These are phyloP conservation scores for Dorcus hopei DNA, from an alignment of 2,888 invertebrate species.

Conservation along the genomic window DNA sequence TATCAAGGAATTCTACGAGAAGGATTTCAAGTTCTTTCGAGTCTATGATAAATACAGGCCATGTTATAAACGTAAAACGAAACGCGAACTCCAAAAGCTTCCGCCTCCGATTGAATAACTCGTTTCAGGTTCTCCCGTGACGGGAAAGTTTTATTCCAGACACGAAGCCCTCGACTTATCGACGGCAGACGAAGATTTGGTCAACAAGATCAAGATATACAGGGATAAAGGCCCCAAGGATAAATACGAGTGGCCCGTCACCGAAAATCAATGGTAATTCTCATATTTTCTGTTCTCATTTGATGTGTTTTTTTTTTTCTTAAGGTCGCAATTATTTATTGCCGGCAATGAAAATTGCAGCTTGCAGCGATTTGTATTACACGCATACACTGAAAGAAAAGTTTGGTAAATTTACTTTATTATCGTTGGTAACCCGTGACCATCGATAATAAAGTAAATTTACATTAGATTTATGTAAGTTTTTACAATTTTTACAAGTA, in stretches of 20 bases:
- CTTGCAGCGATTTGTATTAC: no score
- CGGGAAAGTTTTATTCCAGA: conserved; percentile 44
- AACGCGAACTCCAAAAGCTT: neutral
- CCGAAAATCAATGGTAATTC: conserved; percentile 36
- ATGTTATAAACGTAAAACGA: conserved; percentile 9
- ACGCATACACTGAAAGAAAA: no score
- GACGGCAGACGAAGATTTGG: conserved; percentile 30
- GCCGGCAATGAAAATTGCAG: no score
- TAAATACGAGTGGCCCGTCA: conserved; percentile 39
- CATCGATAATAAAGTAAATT: no score
- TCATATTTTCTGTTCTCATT: neutral
- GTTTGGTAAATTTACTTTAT: no score
- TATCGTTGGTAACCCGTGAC: no score
- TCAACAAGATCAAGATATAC: conserved; percentile 32
- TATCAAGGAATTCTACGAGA: conserved; percentile 8
- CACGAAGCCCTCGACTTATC: conserved; percentile 33
- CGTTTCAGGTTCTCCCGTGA: conserved; percentile 34
- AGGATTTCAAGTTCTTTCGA: conserved; percentile 13
- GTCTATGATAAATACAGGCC: conserved; percentile 14
- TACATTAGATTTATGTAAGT: no score
- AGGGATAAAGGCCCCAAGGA: conserved; percentile 37
- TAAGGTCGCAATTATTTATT: no score
- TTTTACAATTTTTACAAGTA: no score
- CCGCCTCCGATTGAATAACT: neutral
- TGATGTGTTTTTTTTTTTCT: neutral